Evolutionary conservation across 2,113 vertebrate genomes (phyloP), one percentile per base, ranked within the genome.

Genomic region (Emberiza fucata): DNA sequence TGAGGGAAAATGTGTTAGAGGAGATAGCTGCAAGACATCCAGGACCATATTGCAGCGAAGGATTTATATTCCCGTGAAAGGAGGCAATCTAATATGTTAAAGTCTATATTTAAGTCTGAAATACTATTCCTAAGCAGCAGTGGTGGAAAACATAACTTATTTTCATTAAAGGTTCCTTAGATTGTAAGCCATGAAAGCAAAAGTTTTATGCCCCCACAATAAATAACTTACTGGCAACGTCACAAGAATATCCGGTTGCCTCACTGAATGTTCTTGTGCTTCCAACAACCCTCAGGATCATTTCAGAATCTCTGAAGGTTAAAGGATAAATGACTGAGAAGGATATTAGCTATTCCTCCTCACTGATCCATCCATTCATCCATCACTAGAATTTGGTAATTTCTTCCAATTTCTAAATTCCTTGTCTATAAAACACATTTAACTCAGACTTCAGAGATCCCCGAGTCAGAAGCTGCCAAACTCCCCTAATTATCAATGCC

Each of bases 11-110:
- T 91, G 90, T 93, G 92, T 86, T 96, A 92, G 72, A 95, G 79
- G 85, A 96, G 95, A 96, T 95, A 97, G 92, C 93, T 96, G 93
- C 92, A 95, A 96, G 96, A 97, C 96, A 94, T 88, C 59, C 90
- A 94, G 94, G 88, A 92, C 92, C 95, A 94, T 93, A 95, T 61
- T 96, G 93, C 91, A 92, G 70, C 80, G 89, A 85, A 94, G 91
- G 95, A 95, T 95, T 96, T 91, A 94, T 94, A 96, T 78, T 91
- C 90, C 93, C 68, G 39, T 78, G 92, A 95, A 95, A 97, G 86
- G 48, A 93, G 53, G 95, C 86, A 94, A 94, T 92, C 86, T 94
- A 94, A 96, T 90, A 68, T 35, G 42, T 94, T 95, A 86, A 94
- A 90, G 85, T 94, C 93, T 94, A 68, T 94, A 96, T 91, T 92